Evolutionary conservation across 2,888 invertebrate species (phyloP), one percentile per base, ranked within the genome.

Genomic region (Mycogona germanica): DNA sequence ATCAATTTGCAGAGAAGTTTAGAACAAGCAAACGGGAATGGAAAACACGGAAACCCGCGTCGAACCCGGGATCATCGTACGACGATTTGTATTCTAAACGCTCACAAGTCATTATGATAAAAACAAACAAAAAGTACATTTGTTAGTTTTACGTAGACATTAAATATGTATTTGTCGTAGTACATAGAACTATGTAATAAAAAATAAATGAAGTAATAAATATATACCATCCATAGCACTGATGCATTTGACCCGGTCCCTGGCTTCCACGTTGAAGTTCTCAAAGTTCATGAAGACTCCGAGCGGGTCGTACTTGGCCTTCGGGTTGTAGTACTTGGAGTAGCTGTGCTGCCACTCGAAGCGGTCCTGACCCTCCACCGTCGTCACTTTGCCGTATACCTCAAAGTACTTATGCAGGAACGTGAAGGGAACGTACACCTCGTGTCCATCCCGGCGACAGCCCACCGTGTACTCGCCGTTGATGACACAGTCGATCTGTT

Each of bases 301-400:
- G 25, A 79, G 78, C 0, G 95, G 82, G 66, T 91, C 84, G 70
- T 98, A 97, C 62, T 82, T 84, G 32, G 81, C 82, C 67, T 86
- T 86, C 0, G 92, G 92, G 62, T 83, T 81, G 67, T 89, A 89
- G 6, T 93, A 81, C 70, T 87, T 87, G 23, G 91, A 84, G 69
- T 89, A 89, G 67, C 91, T 92, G 72, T 96, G 95, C 12, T 87
- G 83, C 91, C 93, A 96, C 68, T 89, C 87, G 67, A 96, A 93
- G 62, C 82, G 78, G 61, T 87, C 84, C n/a, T 78, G 68, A 3
- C 63, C 66, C 47, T 87, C 84, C n/a, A 78, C 68, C 6, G 78
- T 76, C 23, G 81, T 78, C 62, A 93, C 71, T 68, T 88, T 87
- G 6, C 95, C 93, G 70, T 87, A 89, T 42, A 89, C 77, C 78